Conservation (phyloP, 2,113 vertebrate genomes). For the Chunga burmeisteri region DNA sequence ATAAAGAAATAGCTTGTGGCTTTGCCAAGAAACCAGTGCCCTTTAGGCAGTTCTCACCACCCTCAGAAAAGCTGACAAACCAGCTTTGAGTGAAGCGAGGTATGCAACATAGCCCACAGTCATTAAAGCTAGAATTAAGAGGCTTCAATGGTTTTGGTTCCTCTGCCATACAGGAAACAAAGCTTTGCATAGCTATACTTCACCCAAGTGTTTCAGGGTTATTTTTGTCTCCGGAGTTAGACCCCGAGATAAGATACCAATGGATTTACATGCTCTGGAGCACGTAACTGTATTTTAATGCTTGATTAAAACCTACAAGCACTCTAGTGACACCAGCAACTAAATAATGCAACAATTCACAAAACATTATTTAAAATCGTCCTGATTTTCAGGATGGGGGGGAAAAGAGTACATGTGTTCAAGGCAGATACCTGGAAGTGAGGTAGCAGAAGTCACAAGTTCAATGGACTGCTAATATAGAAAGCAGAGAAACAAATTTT, state of each 20-base stretch:
- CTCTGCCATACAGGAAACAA: constrained; percentile 1
- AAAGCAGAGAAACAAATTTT: not conserved
- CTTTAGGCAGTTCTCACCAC: not conserved
- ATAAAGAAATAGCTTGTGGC: not conserved
- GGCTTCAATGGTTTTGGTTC: not conserved
- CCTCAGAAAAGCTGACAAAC: constrained; percentile 1
- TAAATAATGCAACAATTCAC: not conserved
- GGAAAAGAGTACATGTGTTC: not conserved
- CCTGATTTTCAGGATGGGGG: not conserved
- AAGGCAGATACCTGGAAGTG: not conserved
- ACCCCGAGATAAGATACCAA: not conserved
- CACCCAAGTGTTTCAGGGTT: constrained; percentile 17
- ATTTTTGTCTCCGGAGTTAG: constrained; percentile 16
- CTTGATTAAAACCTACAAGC: not conserved
- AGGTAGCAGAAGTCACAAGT: not conserved
- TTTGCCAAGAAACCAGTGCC: not conserved
- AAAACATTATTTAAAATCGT: not conserved
- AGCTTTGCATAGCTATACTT: constrained; percentile 23
- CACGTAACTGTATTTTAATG: not conserved
- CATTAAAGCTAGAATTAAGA: not conserved
- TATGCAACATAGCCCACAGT: not conserved
- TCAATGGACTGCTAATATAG: not conserved
- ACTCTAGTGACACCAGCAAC: not conserved
- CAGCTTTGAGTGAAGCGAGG: not conserved
- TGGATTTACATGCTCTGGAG: not conserved